Evolutionary conservation across 1,140 invertebrate species (phyloP).

Genomic region (Eupristina koningsbergeri): DNA sequence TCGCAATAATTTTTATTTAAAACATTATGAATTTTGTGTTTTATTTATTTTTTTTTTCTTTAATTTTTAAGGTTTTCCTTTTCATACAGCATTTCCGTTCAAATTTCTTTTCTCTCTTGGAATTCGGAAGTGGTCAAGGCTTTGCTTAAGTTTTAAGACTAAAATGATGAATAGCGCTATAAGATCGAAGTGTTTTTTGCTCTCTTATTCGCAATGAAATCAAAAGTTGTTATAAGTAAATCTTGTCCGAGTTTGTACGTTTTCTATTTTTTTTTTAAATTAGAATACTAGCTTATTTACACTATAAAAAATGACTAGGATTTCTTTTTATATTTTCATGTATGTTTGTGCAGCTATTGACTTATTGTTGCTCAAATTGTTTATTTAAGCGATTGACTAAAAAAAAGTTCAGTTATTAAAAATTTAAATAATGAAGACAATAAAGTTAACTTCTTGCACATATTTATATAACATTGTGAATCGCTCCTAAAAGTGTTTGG

Average conservation of each 20-base stretch:
- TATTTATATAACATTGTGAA: slow-evolving; percentile 42
- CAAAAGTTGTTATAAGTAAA: slow-evolving; percentile 28
- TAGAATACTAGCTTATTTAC: slow-evolving; percentile 43
- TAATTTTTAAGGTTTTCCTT: neutral
- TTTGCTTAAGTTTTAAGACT: slow-evolving; percentile 44
- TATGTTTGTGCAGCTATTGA: slow-evolving; percentile 47
- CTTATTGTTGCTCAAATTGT: slow-evolving; percentile 40
- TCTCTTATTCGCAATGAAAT: slow-evolving; percentile 29
- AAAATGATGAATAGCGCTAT: slow-evolving; percentile 28
- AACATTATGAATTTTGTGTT: slow-evolving; percentile 21
- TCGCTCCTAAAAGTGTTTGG: slow-evolving; percentile 3
- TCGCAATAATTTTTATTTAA: slow-evolving; percentile 10
- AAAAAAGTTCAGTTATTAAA: slow-evolving; percentile 14
- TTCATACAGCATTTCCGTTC: neutral
- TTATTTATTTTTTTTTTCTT: too few species aligned
- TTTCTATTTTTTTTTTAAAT: slow-evolving; percentile 12
- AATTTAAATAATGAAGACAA: slow-evolving; percentile 29
- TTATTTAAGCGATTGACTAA: slow-evolving; percentile 19
- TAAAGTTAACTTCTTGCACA: slow-evolving; percentile 35
- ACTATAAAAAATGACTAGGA: slow-evolving; percentile 51
- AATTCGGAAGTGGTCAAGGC: slow-evolving; percentile 53
- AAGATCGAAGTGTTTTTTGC: slow-evolving; percentile 16
- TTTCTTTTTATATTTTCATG: slow-evolving; percentile 41
- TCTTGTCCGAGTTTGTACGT: slow-evolving; percentile 28
- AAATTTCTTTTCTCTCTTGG: slow-evolving; percentile 47